Base-by-base conservation (phyloP, 1,140 invertebrate species). In the Antheraea pernyi region DNA sequence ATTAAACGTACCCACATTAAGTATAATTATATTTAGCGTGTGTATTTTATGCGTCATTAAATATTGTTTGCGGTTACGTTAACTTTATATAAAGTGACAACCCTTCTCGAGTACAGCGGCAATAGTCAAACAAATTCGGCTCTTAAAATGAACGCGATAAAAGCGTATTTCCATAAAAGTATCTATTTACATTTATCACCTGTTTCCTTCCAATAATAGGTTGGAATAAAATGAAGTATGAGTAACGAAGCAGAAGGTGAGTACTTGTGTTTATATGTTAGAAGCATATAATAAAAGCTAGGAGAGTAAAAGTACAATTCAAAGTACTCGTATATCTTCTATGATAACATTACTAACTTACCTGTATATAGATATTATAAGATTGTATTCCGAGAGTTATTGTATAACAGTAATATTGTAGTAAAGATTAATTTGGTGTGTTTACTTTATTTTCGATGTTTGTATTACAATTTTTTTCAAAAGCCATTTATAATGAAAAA, bases 21-120 rank as follows among this genome's bases (percentile, higher is more conserved):
- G 77, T 74, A 77, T 75, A 67, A 78, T 78, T 77, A 72, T 70
- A 73, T 42, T 22, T 19, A 48, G 71, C 74, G 70, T 70, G 69
- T 69, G 80, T 84, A 86, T 86, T 85, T 86, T 81, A 86, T 82
- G 80, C 80, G 78, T 81, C 83, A 86, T 86, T 85, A 84, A 82
- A 76, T 85, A 79, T 82, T 80, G 74, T 82, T 88, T 82, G 77
- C 75, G 79, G 77, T 74, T 72, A 82, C 77, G 78, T 81, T 79
- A 84, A 79, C 77, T 82, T 81, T 84, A 82, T 79, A 85, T 72
- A 78, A 81, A 80, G 74, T 86, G 82, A 84, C 79, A 85, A 84
- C 79, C 81, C 79, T 87, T 84, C 84, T 69, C 66, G 64, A 72
- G 69, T 70, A 67, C 67, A 70, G 30, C 58, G 36, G n/a, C 69